Conservation (phyloP, 1,140 invertebrate genomes). For the Drosophila setifemur region DNA sequence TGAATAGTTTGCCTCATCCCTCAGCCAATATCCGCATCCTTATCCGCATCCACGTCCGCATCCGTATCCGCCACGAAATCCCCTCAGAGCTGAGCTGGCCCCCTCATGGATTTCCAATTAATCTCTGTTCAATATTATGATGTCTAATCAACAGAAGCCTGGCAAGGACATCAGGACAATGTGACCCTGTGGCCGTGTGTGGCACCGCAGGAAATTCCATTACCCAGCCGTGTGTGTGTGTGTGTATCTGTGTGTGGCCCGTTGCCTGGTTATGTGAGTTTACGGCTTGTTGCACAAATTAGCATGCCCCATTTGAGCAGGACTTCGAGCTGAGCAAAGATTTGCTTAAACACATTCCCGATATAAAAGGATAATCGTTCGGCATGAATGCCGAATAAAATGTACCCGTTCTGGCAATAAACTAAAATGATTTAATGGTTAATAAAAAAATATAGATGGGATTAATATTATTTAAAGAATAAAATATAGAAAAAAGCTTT, state of each 20-base stretch:
- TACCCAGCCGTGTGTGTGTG: slow-evolving; percentile 15
- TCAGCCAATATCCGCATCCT: neutral
- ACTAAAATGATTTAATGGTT: too few relatives aligned
- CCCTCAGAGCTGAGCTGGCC: neutral
- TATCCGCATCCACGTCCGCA: too few relatives aligned
- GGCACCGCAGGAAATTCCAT: slow-evolving; percentile 32
- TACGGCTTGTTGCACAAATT: slow-evolving; percentile 74
- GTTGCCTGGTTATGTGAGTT: slow-evolving; percentile 48
- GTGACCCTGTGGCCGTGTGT: neutral
- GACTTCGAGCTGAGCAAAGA: slow-evolving; percentile 39
- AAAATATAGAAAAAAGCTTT: too few relatives aligned
- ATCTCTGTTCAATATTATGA: slow-evolving; percentile 53
- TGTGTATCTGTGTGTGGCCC: slow-evolving; percentile 14
- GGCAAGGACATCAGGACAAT: slow-evolving; percentile 35
- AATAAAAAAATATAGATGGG: too few relatives aligned
- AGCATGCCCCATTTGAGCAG: slow-evolving; percentile 59
- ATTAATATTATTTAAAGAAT: too few relatives aligned
- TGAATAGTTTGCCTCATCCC: slow-evolving; percentile 1
- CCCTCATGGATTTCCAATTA: slow-evolving; percentile 40
- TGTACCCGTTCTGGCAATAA: too few relatives aligned
- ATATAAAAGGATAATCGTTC: neutral
- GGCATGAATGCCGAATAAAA: too few relatives aligned
- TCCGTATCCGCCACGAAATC: slow-evolving; percentile 4
- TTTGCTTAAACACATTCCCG: slow-evolving; percentile 57
- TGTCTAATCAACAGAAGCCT: slow-evolving; percentile 45